A percentile compares a stretch with the other conserved stretches of the same genome.
phyloP scores from a whole-genome alignment of 2,113 vertebrate species.

The Dicaeum eximium region DNA sequence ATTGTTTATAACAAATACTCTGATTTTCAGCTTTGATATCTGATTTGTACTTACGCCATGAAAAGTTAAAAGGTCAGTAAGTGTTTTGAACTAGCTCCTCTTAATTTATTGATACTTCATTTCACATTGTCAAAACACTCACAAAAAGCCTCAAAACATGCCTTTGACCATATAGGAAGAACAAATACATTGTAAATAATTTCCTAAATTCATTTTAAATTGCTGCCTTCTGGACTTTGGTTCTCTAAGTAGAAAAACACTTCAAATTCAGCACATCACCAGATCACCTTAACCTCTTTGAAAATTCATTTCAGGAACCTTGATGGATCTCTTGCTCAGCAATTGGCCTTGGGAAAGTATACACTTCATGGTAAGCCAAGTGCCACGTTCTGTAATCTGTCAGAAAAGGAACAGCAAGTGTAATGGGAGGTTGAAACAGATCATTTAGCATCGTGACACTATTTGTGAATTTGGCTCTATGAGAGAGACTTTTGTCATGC shows the following conservation, averaged over 20 bases:
- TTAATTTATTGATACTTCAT: not conserved
- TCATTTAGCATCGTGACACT: conserved; percentile 44
- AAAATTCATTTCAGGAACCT: conserved; percentile 25
- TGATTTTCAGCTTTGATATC: not conserved
- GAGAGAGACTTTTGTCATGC: conserved; percentile 9
- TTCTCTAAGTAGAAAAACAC: not conserved
- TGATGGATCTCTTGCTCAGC: conserved; percentile 17
- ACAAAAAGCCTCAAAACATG: not conserved
- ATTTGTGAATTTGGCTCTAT: conserved; percentile 40
- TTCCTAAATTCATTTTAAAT: not conserved
- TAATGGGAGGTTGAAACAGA: conserved; percentile 22
- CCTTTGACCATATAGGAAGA: not conserved
- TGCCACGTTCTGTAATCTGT: not conserved
- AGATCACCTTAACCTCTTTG: conserved; percentile 7
- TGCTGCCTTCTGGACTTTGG: not conserved
- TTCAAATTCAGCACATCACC: not conserved
- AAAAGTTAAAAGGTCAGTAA: not conserved
- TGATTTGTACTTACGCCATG: not conserved
- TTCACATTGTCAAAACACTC: not conserved
- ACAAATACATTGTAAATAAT: not conserved
- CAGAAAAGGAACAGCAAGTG: not conserved
- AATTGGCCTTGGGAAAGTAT: conserved; percentile 31
- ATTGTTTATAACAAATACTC: not conserved
- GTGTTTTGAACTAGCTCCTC: not conserved
- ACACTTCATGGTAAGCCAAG: not conserved